Evolutionary conservation across 2,113 vertebrate species (phyloP).

Genomic region (Cryptoleucopteryx plumbea): DNA sequence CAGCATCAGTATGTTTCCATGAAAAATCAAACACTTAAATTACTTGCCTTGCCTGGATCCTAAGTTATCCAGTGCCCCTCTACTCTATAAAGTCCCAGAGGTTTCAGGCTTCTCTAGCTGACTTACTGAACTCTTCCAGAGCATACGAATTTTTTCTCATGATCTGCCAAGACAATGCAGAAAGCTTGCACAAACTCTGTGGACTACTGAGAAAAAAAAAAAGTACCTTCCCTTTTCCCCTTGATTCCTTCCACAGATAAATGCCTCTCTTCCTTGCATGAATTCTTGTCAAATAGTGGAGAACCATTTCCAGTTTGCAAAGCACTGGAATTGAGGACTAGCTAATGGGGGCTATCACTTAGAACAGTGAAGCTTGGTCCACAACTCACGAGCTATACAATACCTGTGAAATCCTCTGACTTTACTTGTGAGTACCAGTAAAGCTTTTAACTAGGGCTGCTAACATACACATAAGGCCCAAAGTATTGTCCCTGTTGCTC

Average conservation of each 20-base stretch:
- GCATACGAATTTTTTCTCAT: background rate
- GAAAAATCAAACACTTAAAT: background rate
- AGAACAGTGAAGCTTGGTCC: background rate
- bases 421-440: background rate
- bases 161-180: background rate
- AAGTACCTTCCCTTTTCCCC: background rate
- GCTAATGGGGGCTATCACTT: background rate
- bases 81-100: background rate
- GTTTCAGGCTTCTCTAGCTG: background rate
- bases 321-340: background rate
- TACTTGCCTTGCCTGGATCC: background rate
- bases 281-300: background rate
- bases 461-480: constrained; percentile 2
- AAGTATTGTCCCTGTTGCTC: background rate
- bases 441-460: constrained; percentile 26
- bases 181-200: background rate
- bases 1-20: background rate
- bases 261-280: background rate
- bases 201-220: background rate
- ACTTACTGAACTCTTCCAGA: background rate
- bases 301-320: background rate
- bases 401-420: background rate
- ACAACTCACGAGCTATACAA: background rate
- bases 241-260: background rate
- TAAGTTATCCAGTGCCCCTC: background rate